Evolutionary conservation across 2,888 invertebrate genomes (phyloP).

Genomic region (Leucophora obtusa): DNA sequence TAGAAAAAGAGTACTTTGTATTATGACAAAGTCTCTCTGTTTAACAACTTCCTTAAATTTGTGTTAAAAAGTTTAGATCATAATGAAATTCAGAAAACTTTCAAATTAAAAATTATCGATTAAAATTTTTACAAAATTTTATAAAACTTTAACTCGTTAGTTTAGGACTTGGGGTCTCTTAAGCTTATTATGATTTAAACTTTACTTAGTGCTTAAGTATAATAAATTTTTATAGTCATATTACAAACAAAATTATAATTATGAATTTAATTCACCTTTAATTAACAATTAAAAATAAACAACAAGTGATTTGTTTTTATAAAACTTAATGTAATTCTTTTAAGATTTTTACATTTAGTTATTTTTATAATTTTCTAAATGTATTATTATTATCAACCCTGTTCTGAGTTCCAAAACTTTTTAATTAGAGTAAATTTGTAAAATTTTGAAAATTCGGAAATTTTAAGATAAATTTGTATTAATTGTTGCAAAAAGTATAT

Average conservation of each 20-base stretch:
- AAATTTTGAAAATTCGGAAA: too few species aligned
- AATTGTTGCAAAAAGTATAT: too few species aligned
- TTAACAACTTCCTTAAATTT: not conserved
- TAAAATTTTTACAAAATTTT: not conserved
- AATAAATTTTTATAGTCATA: slow-evolving; percentile 52
- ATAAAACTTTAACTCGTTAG: not conserved
- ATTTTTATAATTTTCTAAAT: slow-evolving; percentile 4
- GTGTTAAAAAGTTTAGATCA: not conserved
- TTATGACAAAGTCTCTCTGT: not conserved
- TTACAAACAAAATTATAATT: slow-evolving; percentile 24
- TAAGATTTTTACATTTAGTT: slow-evolving; percentile 21
- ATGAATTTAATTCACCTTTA: slow-evolving; percentile 57
- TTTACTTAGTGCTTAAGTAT: slow-evolving; percentile 48
- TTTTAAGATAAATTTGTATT: too few species aligned
- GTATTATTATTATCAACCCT: slow-evolving; percentile 34
- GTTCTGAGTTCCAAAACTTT: too few species aligned
- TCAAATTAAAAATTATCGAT: not conserved
- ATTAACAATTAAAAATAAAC: slow-evolving; percentile 12
- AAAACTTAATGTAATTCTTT: slow-evolving; percentile 29
- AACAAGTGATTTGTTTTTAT: slow-evolving; percentile 61
- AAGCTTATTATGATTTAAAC: slow-evolving; percentile 7
- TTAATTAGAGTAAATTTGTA: too few species aligned
- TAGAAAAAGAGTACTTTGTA: not conserved
- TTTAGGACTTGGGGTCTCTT: not conserved
- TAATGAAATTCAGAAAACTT: not conserved